Evolutionary conservation across 2,888 invertebrate genomes (phyloP), one percentile per base, ranked within the genome.

Genomic region (Isotomurus palustris): DNA sequence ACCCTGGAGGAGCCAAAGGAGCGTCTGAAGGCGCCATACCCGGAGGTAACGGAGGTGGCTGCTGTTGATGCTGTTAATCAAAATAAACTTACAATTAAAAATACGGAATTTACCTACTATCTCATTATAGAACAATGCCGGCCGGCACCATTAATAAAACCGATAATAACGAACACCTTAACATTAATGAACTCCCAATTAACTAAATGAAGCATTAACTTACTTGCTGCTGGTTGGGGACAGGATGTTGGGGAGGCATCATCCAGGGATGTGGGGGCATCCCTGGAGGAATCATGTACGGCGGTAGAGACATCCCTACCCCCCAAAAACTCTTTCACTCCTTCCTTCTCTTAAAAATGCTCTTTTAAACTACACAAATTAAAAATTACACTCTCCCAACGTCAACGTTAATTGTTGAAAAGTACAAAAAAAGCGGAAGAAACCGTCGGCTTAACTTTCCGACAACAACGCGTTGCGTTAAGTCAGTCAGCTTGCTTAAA

Each of bases 191-290:
- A n/a, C n/a, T 10, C 43, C 49, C 40, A 64, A 44, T 28, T 51
- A n/a, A 25, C 50, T 6, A 40, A 40, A 8, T 35, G 45, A 54
- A 29, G 35, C 47, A 17, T 36, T 75, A 74, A 27, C 76, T 62
- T 86, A n/a, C n/a, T 80, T 14, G 86, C 87, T 68, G 80, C 41
- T 53, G 53, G 17, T 48, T 81, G 47, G 85, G 85, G 69, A 83
- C 84, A 49, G 84, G 84, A 71, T 47, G 53, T 76, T 91, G 91
- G 71, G 88, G 91, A 83, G 91, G 89, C 81, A 90, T 84, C 69
- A 90, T 88, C 49, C 63, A 60, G 3, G 59, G 57, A 19, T 55
- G 60, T 8, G 65, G 65, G 3, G 65, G 60, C 53, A 62, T 54
- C 43, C 62, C 65, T 2, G 58, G 62, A 10, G 63, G 63, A 14